Evolutionary conservation across 2,888 invertebrate genomes (phyloP).

Genomic region (Cryptosula pallasiana): DNA sequence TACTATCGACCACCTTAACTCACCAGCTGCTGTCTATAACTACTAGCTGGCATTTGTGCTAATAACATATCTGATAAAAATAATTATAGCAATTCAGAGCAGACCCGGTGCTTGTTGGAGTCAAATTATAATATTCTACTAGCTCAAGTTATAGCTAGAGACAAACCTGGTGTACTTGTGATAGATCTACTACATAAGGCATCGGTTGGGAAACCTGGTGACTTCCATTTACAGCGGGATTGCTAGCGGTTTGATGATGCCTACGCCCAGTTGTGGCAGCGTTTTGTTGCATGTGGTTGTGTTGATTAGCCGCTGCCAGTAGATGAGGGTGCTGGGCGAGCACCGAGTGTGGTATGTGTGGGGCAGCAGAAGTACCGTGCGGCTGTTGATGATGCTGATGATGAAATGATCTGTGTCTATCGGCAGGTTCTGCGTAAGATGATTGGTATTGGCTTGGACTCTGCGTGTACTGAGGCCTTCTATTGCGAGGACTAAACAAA

Average conservation of each 20-base stretch:
- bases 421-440: not conserved
- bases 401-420: not conserved
- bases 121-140: no score
- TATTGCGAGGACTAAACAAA: not conserved
- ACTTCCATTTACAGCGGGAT: not conserved
- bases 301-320: not conserved
- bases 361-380: not conserved
- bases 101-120: not conserved
- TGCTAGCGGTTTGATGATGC: not conserved
- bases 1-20: not conserved
- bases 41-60: not conserved
- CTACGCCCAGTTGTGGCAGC: not conserved
- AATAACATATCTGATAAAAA: not conserved
- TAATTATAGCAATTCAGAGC: not conserved
- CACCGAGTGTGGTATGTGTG: not conserved
- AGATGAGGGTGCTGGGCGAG: not conserved
- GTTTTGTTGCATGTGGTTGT: not conserved
- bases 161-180: not conserved
- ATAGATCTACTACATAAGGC: not conserved
- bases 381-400: no score
- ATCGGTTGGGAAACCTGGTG: not conserved
- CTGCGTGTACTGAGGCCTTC: not conserved
- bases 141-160: no score
- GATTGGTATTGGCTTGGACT: not conserved
- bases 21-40: not conserved